Evolutionary conservation across 1,140 invertebrate species (phyloP).

Genomic region (Telenomus remus): DNA sequence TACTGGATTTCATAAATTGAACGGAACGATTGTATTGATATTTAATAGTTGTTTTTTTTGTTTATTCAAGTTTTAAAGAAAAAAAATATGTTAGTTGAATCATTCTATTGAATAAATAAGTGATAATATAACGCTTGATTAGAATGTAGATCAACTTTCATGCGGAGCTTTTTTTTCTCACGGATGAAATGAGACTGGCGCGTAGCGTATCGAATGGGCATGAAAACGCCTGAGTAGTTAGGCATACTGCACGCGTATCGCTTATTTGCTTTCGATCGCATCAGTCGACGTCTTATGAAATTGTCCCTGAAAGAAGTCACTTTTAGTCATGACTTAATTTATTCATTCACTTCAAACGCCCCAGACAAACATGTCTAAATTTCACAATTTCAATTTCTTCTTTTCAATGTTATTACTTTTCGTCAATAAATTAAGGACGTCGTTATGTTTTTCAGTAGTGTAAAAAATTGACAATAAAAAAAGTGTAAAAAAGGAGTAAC

Average conservation of each 20-base stretch:
- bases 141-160: conserved; percentile 58
- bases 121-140: conserved; percentile 33
- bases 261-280: conserved; percentile 47
- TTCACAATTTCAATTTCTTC: too few relatives aligned
- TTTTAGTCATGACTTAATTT: conserved; percentile 8
- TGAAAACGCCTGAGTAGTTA: conserved; percentile 69
- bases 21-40: too few relatives aligned
- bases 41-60: too few relatives aligned
- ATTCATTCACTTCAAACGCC: too few relatives aligned
- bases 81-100: conserved; percentile 6
- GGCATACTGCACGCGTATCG: conserved; percentile 63
- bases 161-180: conserved; percentile 70
- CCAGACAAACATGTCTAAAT: too few relatives aligned
- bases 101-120: conserved; percentile 24
- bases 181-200: conserved; percentile 45
- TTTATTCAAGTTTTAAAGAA: too few relatives aligned
- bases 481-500: conserved; percentile 24
- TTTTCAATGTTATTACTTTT: background rate
- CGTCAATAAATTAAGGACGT: too few relatives aligned
- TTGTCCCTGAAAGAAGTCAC: conserved; percentile 13
- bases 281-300: conserved; percentile 33
- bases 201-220: conserved; percentile 65
- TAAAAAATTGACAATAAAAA: background rate
- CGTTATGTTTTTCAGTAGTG: too few relatives aligned
- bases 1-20: too few relatives aligned